A percentile compares a stretch with the other conserved stretches of the same genome.
Conservation (phyloP, 2,888 invertebrate species). For the Catocala fraxini region DNA sequence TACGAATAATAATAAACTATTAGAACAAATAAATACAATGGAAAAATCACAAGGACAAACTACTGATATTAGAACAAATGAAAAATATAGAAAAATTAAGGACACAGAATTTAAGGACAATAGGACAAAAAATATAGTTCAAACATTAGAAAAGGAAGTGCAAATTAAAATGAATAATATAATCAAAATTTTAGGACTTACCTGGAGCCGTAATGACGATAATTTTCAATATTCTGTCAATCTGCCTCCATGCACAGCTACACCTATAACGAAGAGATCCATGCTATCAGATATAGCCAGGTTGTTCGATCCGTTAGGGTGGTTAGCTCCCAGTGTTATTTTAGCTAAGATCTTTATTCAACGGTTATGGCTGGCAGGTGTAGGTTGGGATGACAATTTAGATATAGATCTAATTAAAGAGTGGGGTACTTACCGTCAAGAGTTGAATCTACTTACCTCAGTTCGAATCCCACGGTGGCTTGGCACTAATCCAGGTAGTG, state of each 20-base stretch:
- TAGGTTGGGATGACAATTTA: constrained; percentile 24
- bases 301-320: constrained; percentile 30
- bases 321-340: constrained; percentile 19
- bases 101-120: too few species aligned
- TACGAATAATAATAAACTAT: constrained; percentile 12
- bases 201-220: constrained; percentile 22
- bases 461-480: constrained; percentile 39
- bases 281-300: constrained; percentile 43
- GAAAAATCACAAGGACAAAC: too few species aligned
- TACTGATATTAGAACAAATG: too few species aligned
- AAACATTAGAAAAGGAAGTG: constrained; percentile 4
- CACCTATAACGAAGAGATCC: constrained; percentile 37
- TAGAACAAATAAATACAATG: too few species aligned
- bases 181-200: constrained; percentile 26
- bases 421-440: constrained; percentile 35
- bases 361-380: constrained; percentile 22
- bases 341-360: constrained; percentile 22
- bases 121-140: too few species aligned
- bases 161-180: constrained; percentile 34
- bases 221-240: constrained; percentile 35
- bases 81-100: too few species aligned
- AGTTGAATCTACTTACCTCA: constrained; percentile 14
- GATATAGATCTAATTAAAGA: constrained; percentile 24
- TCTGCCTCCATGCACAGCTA: constrained; percentile 18
- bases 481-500: background rate